Conservation (phyloP, 2,797 vertebrate genomes). For the Hydrocynus forskahlii region DNA sequence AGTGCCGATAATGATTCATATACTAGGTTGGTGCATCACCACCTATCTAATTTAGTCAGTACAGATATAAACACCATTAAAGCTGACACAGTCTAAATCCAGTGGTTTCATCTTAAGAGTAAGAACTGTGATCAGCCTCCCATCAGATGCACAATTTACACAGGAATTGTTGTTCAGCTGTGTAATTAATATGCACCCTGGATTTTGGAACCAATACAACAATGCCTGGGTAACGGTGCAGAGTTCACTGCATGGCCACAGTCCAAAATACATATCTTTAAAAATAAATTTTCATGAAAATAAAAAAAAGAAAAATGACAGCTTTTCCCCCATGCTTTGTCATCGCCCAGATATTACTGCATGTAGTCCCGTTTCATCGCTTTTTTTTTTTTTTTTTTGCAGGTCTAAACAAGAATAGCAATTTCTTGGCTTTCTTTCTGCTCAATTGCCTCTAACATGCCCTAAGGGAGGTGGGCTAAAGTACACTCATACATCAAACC, state of each 20-base stretch:
- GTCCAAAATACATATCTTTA: background rate
- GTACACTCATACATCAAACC: slow-evolving; percentile 46
- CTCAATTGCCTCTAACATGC: slow-evolving; percentile 57
- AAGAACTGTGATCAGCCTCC: no score
- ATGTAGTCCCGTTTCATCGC: slow-evolving; percentile 15
- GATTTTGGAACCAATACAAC: background rate
- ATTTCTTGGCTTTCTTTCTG: slow-evolving; percentile 42
- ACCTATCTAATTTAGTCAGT: background rate
- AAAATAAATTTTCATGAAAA: background rate
- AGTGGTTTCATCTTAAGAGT: no score
- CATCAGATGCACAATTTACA: no score
- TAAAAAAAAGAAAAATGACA: background rate
- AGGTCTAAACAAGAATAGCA: slow-evolving; percentile 41
- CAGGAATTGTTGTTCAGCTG: background rate
- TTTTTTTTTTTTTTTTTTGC: slow-evolving; percentile 17
- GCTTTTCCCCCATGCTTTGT: slow-evolving; percentile 6
- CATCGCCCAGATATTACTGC: slow-evolving; percentile 22
- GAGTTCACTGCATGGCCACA: background rate
- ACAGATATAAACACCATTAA: background rate
- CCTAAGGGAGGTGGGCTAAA: slow-evolving; percentile 48
- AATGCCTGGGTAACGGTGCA: background rate
- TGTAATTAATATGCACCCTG: background rate
- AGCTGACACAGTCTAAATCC: background rate
- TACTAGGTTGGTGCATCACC: background rate
- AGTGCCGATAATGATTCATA: background rate